These are phyloP conservation scores for Holacanthella duospinosa DNA, from an alignment of 2,888 invertebrate species.

Conservation along the genomic window DNA sequence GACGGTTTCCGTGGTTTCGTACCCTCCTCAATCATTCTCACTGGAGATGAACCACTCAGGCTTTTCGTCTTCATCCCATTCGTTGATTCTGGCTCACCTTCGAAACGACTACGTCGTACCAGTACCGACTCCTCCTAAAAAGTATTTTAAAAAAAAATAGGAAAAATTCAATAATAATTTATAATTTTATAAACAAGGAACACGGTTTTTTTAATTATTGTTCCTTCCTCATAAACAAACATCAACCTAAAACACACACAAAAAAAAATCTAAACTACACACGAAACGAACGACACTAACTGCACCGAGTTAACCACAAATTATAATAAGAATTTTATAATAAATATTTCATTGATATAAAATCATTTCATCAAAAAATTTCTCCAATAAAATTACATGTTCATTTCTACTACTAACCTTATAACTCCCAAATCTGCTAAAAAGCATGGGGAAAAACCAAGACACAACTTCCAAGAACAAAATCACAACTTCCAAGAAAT, in stretches of 20 bases:
- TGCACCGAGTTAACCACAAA: too few species aligned
- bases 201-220: too few species aligned
- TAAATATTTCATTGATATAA: too few species aligned
- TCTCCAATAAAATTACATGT: not conserved
- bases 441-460: not conserved
- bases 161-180: not conserved
- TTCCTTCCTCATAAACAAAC: too few species aligned
- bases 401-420: not conserved
- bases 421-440: not conserved
- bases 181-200: too few species aligned
- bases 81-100: not conserved
- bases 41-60: not conserved
- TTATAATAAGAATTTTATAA: too few species aligned
- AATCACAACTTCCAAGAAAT: not conserved
- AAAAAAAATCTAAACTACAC: too few species aligned
- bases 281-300: too few species aligned
- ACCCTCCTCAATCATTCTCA: not conserved
- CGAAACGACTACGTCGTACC: not conserved
- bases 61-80: not conserved
- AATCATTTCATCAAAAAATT: too few species aligned
- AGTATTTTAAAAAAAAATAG: not conserved
- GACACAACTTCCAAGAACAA: not conserved
- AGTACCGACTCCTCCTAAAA: not conserved
- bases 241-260: too few species aligned
- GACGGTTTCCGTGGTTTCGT: conserved; percentile 2